A percentile compares a stretch with the other conserved stretches of the same genome.
Conservation (phyloP, 2,797 vertebrate species). For the Cheracebus regulus region DNA sequence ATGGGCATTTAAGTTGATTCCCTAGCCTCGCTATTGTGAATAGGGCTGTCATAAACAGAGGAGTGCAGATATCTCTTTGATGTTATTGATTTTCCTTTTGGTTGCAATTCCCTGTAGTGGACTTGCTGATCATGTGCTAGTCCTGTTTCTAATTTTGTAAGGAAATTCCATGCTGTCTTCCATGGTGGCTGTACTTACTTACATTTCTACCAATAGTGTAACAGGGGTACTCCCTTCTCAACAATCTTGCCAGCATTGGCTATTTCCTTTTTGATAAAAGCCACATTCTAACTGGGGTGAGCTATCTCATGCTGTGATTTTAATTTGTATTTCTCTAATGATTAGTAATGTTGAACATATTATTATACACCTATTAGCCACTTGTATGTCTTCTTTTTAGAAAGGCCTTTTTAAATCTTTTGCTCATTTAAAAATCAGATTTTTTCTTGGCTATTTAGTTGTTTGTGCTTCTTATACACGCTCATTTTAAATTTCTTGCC, state of each 20-base stretch:
- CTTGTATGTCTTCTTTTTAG: no score
- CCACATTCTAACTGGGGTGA: neutral
- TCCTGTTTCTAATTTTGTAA: neutral
- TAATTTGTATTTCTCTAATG: neutral
- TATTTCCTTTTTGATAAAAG: neutral
- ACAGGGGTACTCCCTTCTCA: neutral
- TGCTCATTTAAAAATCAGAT: neutral
- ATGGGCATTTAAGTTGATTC: neutral
- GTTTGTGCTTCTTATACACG: neutral
- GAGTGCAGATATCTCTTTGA: neutral
- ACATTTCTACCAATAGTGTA: neutral
- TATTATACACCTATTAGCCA: neutral
- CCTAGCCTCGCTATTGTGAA: neutral
- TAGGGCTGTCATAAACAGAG: neutral
- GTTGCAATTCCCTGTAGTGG: neutral
- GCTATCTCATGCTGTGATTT: neutral
- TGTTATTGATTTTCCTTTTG: neutral
- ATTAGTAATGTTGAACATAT: neutral
- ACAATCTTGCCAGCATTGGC: neutral
- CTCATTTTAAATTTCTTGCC: neutral
- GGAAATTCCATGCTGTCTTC: neutral
- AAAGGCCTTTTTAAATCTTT: neutral
- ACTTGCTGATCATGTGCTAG: neutral
- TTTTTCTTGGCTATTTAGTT: neutral
- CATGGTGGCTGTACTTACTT: neutral